phyloP scores from a whole-genome alignment of 2,797 vertebrate genomes.

The Varecia variegata region DNA sequence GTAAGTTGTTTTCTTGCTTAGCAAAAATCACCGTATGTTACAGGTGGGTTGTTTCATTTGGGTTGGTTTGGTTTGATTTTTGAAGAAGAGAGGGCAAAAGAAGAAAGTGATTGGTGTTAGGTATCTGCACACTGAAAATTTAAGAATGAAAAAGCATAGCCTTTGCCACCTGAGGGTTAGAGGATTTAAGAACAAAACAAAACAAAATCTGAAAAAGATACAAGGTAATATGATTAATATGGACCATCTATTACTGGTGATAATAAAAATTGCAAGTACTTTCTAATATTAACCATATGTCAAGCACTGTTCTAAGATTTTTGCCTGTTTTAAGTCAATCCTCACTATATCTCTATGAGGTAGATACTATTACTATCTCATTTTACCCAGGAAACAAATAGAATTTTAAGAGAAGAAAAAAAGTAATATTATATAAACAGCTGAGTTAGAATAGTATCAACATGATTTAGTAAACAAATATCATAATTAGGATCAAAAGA shows the following conservation, averaged over 20 bases:
- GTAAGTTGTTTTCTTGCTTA: conserved; percentile 32
- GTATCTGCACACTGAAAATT: conserved; percentile 16
- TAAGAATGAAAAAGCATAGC: conserved; percentile 28
- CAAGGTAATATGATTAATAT: not conserved
- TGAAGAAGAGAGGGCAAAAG: conserved; percentile 51
- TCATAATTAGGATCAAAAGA: conserved; percentile 31
- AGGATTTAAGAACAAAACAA: conserved; percentile 38
- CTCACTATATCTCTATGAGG: not conserved
- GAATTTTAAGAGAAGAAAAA: not conserved
- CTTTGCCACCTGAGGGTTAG: conserved; percentile 3
- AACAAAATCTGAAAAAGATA: conserved; percentile 21
- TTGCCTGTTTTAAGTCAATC: not conserved
- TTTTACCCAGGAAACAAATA: conserved; percentile 35
- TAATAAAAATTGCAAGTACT: not conserved
- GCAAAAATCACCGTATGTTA: conserved; percentile 22
- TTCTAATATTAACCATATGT: not conserved
- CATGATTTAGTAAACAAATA: conserved; percentile 1
- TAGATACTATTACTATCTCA: not conserved
- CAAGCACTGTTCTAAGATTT: not conserved
- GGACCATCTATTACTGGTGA: conserved; percentile 1
- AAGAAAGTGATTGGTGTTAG: not conserved
- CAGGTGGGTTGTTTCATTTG: not conserved
- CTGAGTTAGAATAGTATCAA: not conserved
- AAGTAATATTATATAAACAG: not conserved
- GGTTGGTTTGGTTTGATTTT: not conserved